Percentiles rank a stretch among this genome's conserved stretches.
phyloP scores from a whole-genome alignment of 2,113 vertebrate genomes.

The Daubentonia madagascariensis region DNA sequence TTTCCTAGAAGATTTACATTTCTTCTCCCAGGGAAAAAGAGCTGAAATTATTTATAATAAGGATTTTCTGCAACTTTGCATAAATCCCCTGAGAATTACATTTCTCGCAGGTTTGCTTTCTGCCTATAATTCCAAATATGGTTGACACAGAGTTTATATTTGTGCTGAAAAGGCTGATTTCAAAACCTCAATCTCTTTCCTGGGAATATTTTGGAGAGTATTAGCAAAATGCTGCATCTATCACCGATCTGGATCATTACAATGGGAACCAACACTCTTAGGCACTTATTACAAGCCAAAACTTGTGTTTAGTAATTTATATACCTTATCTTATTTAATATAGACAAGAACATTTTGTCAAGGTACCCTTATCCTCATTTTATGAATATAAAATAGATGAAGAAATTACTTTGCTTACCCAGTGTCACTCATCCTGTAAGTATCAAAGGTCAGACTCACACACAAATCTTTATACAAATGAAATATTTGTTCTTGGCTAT shows the following conservation, averaged over 20 bases:
- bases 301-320: background rate
- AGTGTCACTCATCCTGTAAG: background rate
- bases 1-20: slow-evolving; percentile 31
- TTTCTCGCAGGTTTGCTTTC: slow-evolving; percentile 37
- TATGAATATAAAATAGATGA: background rate
- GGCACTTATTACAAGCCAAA: background rate
- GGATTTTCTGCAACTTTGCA: background rate
- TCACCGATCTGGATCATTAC: background rate
- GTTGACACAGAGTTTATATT: background rate
- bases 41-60: slow-evolving; percentile 45
- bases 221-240: background rate
- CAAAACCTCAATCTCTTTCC: background rate
- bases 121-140: background rate
- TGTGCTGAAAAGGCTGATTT: background rate
- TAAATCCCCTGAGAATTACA: slow-evolving; percentile 18
- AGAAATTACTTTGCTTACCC: background rate
- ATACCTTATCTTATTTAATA: background rate
- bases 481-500: background rate
- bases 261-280: background rate
- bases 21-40: background rate
- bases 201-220: background rate
- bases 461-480: background rate
- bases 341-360: background rate
- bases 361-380: background rate
- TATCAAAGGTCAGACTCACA: background rate